phyloP scores from a whole-genome alignment of 2,888 invertebrate species.

The Euphydryas editha region DNA sequence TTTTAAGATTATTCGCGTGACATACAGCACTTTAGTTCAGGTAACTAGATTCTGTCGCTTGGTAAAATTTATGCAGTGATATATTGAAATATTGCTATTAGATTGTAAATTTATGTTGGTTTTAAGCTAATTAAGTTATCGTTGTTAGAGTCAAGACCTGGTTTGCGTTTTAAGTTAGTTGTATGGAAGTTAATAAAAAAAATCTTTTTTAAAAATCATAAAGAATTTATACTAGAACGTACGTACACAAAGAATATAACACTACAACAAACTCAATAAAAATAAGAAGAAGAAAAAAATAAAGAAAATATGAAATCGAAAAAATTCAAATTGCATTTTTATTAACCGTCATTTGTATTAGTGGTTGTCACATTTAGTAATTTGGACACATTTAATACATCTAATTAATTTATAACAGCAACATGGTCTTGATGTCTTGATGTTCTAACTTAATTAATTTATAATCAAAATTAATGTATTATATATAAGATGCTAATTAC shows the following conservation, averaged over 20 bases:
- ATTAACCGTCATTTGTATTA: neutral
- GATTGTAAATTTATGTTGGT: constrained; percentile 27
- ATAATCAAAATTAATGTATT: neutral
- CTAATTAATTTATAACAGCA: neutral
- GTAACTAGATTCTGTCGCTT: constrained; percentile 17
- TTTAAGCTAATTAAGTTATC: constrained; percentile 25
- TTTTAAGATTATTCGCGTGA: constrained; percentile 27
- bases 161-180: neutral
- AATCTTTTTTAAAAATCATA: neutral
- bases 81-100: constrained; percentile 32
- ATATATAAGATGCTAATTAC: neutral
- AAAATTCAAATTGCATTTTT: neutral
- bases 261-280: too few relatives aligned
- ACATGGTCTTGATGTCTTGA: neutral
- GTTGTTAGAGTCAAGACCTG: constrained; percentile 18
- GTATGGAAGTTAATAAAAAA: neutral
- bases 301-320: neutral
- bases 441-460: neutral
- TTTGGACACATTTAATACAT: neutral
- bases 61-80: constrained; percentile 30
- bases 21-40: constrained; percentile 16
- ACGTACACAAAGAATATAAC: too few relatives aligned
- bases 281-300: too few relatives aligned
- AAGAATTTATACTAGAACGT: too few relatives aligned
- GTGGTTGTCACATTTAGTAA: neutral